Evolutionary conservation across 1,140 invertebrate species (phyloP).

Genomic region (Varroa destructor): DNA sequence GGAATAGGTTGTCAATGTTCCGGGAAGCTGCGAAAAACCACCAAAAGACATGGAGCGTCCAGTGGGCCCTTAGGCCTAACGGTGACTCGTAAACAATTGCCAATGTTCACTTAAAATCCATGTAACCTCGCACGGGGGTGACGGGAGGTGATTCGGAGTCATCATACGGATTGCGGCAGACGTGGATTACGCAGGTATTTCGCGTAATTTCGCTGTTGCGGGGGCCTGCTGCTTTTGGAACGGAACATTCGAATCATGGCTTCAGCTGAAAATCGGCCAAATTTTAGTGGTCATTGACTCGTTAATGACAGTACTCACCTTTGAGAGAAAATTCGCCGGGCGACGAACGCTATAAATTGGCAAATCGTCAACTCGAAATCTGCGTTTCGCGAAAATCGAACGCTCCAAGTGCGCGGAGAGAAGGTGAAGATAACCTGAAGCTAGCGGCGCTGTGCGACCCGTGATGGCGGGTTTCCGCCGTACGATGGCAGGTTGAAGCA

Average conservation of each 20-base stretch:
- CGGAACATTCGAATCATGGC: slow-evolving; percentile 23
- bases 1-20: too few species aligned
- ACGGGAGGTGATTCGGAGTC: neutral
- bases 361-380: neutral
- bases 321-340: slow-evolving; percentile 1
- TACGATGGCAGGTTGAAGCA: too few species aligned
- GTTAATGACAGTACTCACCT: neutral
- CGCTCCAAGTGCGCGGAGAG: slow-evolving; percentile 28
- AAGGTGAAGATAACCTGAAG: slow-evolving; percentile 12
- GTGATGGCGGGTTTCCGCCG: too few species aligned
- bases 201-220: slow-evolving; percentile 28
- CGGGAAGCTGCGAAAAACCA: too few species aligned
- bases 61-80: slow-evolving; percentile 24
- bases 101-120: neutral
- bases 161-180: neutral
- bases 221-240: slow-evolving; percentile 26
- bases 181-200: slow-evolving; percentile 5
- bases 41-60: too few species aligned
- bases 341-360: slow-evolving; percentile 9
- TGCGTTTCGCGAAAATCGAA: slow-evolving; percentile 27
- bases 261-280: slow-evolving; percentile 14
- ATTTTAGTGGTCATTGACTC: neutral
- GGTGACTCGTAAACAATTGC: slow-evolving; percentile 12
- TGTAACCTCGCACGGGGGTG: neutral
- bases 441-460: too few species aligned